Evolutionary conservation across 2,113 vertebrate genomes (phyloP).

Genomic region (Hydropotes inermis): DNA sequence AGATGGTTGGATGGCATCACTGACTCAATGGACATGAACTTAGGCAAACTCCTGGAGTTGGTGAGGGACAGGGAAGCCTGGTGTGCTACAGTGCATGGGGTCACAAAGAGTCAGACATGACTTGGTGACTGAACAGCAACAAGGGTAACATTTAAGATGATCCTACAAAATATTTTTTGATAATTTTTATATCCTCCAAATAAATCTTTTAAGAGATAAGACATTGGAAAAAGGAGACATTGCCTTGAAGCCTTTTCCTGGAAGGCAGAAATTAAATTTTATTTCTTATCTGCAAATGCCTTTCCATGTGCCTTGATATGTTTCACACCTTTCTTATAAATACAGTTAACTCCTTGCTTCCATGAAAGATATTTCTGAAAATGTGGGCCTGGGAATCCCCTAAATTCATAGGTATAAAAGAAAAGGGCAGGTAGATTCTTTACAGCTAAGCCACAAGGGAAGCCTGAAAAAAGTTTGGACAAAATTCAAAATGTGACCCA

Average conservation of each 20-base stretch:
- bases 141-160: neutral
- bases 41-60: neutral
- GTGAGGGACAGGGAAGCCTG: neutral
- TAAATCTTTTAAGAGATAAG: neutral
- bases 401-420: neutral
- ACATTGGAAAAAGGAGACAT: neutral
- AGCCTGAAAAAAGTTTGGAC: neutral
- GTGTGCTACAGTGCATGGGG: neutral
- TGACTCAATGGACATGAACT: neutral
- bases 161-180: neutral
- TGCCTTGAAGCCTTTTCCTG: neutral
- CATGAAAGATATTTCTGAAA: neutral
- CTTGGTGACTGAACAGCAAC: neutral
- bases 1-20: neutral
- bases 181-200: neutral
- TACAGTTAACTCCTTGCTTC: neutral
- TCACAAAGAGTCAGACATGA: neutral
- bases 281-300: neutral
- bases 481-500: neutral
- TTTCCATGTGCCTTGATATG: neutral
- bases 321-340: neutral
- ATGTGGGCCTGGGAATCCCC: neutral
- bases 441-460: neutral
- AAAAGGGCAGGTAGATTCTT: neutral
- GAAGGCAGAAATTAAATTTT: neutral